phyloP scores from a whole-genome alignment of 2,113 vertebrate genomes.

The Uropsilus gracilis region DNA sequence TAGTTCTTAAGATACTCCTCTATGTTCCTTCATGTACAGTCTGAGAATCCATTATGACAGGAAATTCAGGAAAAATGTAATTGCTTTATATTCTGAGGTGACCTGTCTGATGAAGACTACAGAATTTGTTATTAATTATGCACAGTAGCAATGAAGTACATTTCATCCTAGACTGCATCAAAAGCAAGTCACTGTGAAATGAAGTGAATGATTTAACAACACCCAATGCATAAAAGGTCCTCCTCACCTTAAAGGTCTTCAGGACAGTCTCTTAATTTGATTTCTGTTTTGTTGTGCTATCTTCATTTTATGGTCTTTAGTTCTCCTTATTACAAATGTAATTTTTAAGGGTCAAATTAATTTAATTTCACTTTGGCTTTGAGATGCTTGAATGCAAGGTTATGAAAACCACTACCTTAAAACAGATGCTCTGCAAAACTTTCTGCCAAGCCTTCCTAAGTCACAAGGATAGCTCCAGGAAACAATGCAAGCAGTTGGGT shows the following conservation, averaged over 20 bases:
- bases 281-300: slow-evolving; percentile 79
- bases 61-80: slow-evolving; percentile 44
- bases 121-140: slow-evolving; percentile 76
- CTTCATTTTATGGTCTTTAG: slow-evolving; percentile 81
- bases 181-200: slow-evolving; percentile 81
- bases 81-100: slow-evolving; percentile 63
- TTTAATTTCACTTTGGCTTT: slow-evolving; percentile 81
- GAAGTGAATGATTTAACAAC: slow-evolving; percentile 80
- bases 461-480: slow-evolving; percentile 11
- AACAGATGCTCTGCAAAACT: slow-evolving; percentile 62
- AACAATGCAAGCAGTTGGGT: not conserved
- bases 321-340: slow-evolving; percentile 80
- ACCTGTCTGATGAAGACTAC: slow-evolving; percentile 72
- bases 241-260: slow-evolving; percentile 75
- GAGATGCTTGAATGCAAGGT: slow-evolving; percentile 73
- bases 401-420: slow-evolving; percentile 69
- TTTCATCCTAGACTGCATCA: slow-evolving; percentile 71
- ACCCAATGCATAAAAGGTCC: slow-evolving; percentile 62
- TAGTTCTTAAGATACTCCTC: not conserved
- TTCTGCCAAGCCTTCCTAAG: slow-evolving; percentile 7
- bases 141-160: slow-evolving; percentile 57
- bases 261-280: slow-evolving; percentile 77
- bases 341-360: slow-evolving; percentile 83
- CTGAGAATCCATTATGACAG: not conserved
- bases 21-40: not conserved